These are phyloP conservation scores for Diabrotica undecimpunctata DNA, from an alignment of 1,140 invertebrate genomes.

Conservation along the genomic window DNA sequence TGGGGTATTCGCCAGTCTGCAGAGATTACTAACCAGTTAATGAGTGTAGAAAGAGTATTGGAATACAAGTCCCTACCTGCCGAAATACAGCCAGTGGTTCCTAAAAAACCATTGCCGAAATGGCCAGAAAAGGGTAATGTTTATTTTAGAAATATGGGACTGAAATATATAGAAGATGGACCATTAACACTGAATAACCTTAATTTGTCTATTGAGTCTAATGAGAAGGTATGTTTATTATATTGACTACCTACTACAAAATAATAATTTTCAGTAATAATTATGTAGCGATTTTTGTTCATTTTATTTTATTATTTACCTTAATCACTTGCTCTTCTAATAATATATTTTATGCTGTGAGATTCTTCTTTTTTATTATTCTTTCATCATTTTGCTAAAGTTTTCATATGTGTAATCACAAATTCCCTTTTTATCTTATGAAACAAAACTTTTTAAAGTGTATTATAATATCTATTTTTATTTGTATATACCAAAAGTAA, in stretches of 20 bases:
- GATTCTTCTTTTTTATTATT: no score
- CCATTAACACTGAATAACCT: slow-evolving; percentile 58
- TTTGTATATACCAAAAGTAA: no score
- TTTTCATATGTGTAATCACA: no score
- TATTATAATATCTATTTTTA: no score
- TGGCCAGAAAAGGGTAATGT: slow-evolving; percentile 51
- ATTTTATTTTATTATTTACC: not conserved
- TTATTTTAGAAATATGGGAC: slow-evolving; percentile 51
- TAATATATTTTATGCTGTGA: no score
- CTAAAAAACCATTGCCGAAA: slow-evolving; percentile 40
- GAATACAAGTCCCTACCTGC: slow-evolving; percentile 66
- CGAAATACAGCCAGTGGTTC: slow-evolving; percentile 54
- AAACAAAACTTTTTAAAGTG: no score
- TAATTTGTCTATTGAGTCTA: slow-evolving; percentile 58
- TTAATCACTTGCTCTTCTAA: not conserved
- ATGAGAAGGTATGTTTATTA: slow-evolving; percentile 67
- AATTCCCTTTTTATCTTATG: no score
- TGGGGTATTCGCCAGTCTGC: slow-evolving; percentile 71
- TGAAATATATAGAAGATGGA: slow-evolving; percentile 54
- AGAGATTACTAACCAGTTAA: slow-evolving; percentile 77
- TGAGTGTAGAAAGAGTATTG: slow-evolving; percentile 72
- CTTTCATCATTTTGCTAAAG: no score
- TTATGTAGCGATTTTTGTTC: not conserved
- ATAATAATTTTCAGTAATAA: no score
- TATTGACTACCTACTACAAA: not conserved